Percentiles rank a stretch among this genome's conserved stretches.
Evolutionary conservation across 1,140 invertebrate species (phyloP).

Genomic region (Aporrectodea caliginosa): DNA sequence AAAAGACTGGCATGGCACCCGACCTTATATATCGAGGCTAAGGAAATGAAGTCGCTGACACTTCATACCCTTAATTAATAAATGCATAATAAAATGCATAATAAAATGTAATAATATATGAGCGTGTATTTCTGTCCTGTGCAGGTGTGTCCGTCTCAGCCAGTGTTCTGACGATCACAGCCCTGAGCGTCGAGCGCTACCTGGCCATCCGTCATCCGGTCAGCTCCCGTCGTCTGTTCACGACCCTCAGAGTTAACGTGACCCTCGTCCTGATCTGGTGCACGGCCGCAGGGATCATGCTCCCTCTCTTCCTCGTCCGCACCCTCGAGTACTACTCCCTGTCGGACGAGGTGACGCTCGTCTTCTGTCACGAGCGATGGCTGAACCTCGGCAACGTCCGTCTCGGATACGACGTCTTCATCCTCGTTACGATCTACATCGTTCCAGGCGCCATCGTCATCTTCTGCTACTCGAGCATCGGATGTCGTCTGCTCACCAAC

Average conservation of each 20-base stretch:
- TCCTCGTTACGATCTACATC: slow-evolving; percentile 69
- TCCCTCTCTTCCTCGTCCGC: slow-evolving; percentile 40
- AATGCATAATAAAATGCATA: neutral
- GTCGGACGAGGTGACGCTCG: slow-evolving; percentile 1
- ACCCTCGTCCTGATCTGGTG: slow-evolving; percentile 42
- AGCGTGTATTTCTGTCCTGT: slow-evolving; percentile 8
- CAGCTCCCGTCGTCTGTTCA: slow-evolving; percentile 41
- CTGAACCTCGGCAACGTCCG: slow-evolving; percentile 33
- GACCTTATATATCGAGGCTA: neutral
- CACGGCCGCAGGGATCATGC: slow-evolving; percentile 39
- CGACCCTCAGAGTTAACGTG: slow-evolving; percentile 14
- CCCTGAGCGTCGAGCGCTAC: slow-evolving; percentile 46
- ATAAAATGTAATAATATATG: neutral
- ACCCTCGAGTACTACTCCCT: slow-evolving; percentile 34
- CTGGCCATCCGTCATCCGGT: slow-evolving; percentile 46
- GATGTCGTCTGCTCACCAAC: slow-evolving; percentile 65
- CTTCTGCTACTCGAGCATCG: slow-evolving; percentile 70
- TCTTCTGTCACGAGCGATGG: slow-evolving; percentile 44
- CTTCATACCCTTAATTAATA: too few species aligned
- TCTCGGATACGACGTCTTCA: slow-evolving; percentile 62
- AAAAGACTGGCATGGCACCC: too few species aligned
- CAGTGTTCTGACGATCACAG: slow-evolving; percentile 46
- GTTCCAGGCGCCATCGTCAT: slow-evolving; percentile 67
- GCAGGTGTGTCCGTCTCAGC: slow-evolving; percentile 43
- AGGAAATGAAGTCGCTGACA: neutral